Percentiles rank a stretch among this genome's conserved stretches.
Conservation (phyloP, 2,797 vertebrate species). For the Cirrhinus molitorella region DNA sequence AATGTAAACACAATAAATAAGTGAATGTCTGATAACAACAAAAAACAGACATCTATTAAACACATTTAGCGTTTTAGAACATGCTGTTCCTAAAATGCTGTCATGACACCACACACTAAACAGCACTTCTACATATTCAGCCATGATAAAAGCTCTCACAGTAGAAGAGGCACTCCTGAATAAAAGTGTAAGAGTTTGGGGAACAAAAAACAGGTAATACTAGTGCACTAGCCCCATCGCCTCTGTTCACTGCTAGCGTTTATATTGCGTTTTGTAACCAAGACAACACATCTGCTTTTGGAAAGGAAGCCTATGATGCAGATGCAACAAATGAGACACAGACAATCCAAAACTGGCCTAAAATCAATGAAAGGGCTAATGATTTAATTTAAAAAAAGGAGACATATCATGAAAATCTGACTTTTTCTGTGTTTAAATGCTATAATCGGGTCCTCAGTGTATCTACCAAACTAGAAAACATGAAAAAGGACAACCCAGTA, state of each 20-base stretch:
- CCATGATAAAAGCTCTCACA: slow-evolving; percentile 31
- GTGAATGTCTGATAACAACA: background rate
- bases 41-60: background rate
- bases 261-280: slow-evolving; percentile 34
- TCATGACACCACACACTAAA: slow-evolving; percentile 4
- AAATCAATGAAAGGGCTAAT: background rate
- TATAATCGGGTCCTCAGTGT: too few relatives aligned
- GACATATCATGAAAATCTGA: too few relatives aligned
- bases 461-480: too few relatives aligned
- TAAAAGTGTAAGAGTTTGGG: background rate
- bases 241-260: background rate
- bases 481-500: too few relatives aligned
- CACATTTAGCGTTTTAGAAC: background rate
- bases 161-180: slow-evolving; percentile 21
- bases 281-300: slow-evolving; percentile 49
- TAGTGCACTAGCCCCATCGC: background rate
- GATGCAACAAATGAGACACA: background rate
- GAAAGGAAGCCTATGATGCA: slow-evolving; percentile 40
- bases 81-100: background rate
- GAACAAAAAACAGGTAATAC: background rate
- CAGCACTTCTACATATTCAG: slow-evolving; percentile 8
- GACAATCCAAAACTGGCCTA: background rate
- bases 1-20: background rate
- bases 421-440: too few relatives aligned
- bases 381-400: background rate